Evolutionary conservation across 2,113 vertebrate genomes (phyloP).

Genomic region (Tachycineta bicolor): DNA sequence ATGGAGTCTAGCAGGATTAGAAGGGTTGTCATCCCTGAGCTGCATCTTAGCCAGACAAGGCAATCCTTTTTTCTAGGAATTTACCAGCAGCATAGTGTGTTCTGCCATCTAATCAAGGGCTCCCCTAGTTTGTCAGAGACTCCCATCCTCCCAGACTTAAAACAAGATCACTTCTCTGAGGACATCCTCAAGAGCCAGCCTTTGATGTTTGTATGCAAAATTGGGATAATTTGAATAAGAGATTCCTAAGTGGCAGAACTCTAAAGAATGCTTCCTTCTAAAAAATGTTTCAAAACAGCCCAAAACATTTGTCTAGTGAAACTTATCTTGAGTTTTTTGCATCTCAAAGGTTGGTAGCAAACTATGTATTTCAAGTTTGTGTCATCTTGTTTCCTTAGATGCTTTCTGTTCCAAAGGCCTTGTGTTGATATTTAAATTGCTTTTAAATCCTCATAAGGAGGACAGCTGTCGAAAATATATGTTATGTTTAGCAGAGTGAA

Average conservation of each 20-base stretch:
- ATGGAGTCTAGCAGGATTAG: neutral
- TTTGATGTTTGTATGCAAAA: constrained; percentile 7
- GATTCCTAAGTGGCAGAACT: neutral
- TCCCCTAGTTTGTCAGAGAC: neutral
- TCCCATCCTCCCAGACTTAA: neutral
- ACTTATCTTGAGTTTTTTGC: neutral
- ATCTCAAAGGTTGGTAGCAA: neutral
- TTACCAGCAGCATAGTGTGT: neutral
- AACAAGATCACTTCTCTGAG: constrained; percentile 11
- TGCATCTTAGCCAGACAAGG: neutral
- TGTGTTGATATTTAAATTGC: neutral
- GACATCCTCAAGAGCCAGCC: neutral
- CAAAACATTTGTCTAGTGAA: neutral
- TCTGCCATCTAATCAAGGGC: neutral
- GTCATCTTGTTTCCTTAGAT: neutral
- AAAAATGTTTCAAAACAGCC: neutral
- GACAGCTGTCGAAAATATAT: neutral
- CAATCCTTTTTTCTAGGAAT: constrained; percentile 14
- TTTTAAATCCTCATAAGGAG: neutral
- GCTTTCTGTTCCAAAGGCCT: neutral
- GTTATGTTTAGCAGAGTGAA: neutral
- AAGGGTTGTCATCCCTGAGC: neutral
- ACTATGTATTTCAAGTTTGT: neutral
- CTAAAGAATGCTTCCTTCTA: neutral
- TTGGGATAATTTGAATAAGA: neutral